A percentile compares a stretch with the other conserved stretches of the same genome.
phyloP scores from a whole-genome alignment of 2,888 invertebrate species.

The Ellobium chinense region DNA sequence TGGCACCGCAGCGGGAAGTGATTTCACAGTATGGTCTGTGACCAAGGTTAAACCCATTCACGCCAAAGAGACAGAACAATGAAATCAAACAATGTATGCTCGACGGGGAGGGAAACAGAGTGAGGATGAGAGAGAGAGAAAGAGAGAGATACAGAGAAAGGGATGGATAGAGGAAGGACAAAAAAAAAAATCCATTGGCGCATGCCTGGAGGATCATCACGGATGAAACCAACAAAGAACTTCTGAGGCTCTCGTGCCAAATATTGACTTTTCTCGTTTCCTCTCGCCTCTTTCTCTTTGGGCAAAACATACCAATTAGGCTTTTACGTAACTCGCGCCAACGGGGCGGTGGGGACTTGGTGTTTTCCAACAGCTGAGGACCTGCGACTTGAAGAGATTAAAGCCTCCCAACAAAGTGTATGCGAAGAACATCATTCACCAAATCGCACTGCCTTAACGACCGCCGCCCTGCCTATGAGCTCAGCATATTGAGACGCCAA shows the following conservation, averaged over 20 bases:
- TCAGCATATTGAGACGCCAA: neutral
- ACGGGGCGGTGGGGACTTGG: neutral
- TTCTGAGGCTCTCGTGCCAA: neutral
- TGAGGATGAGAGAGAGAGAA: neutral
- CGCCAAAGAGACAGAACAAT: too few species aligned
- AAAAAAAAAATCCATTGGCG: neutral
- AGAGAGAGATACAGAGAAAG: neutral
- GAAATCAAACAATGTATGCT: too few species aligned
- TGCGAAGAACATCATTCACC: too few species aligned
- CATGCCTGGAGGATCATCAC: neutral
- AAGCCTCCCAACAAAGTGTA: too few species aligned
- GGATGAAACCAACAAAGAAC: neutral
- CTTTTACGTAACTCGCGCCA: neutral
- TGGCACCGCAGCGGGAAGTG: too few species aligned
- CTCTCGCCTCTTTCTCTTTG: neutral
- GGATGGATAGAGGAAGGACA: neutral
- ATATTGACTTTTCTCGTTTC: neutral
- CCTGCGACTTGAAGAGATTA: too few species aligned
- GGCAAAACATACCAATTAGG: neutral
- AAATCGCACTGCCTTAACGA: too few species aligned
- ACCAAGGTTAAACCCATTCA: too few species aligned
- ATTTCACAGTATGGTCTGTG: too few species aligned
- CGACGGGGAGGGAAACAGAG: neutral
- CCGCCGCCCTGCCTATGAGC: neutral
- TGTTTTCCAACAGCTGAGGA: too few species aligned